Evolutionary conservation across 2,797 vertebrate species (phyloP).

Genomic region (Sebastes cheni): DNA sequence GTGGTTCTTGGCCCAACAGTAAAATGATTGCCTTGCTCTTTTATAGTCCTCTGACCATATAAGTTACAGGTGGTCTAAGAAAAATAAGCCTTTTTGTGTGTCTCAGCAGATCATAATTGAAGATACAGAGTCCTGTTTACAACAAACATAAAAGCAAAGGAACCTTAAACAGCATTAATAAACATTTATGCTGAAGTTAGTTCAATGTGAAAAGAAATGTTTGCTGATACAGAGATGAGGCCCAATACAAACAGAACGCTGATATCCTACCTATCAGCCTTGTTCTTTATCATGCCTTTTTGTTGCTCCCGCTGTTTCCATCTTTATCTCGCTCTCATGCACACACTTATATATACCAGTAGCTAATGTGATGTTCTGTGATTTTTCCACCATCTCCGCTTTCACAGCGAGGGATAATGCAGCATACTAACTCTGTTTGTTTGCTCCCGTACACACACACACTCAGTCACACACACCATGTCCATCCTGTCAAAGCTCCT

Average conservation of each 20-base stretch:
- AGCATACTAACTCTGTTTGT: constrained; percentile 50
- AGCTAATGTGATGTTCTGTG: constrained; percentile 43
- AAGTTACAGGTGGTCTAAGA: not conserved
- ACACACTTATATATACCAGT: not conserved
- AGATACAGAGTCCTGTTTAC: not conserved
- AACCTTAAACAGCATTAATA: not conserved
- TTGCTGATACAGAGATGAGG: not conserved
- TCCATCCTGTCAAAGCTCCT: constrained; percentile 60
- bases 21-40: not conserved
- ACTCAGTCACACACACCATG: constrained; percentile 31
- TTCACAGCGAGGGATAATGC: constrained; percentile 52
- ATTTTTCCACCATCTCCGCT: constrained; percentile 42
- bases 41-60: not conserved
- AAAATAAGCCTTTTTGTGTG: not conserved
- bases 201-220: not conserved
- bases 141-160: not conserved
- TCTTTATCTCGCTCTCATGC: constrained; percentile 17
- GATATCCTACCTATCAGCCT: constrained; percentile 7
- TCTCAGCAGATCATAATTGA: not conserved
- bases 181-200: not conserved
- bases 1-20: not conserved
- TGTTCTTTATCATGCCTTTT: constrained; percentile 31
- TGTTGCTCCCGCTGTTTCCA: constrained; percentile 22
- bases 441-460: constrained; percentile 21
- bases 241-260: not conserved